phyloP scores from a whole-genome alignment of 2,888 invertebrate species.

The Lucinisca nassula region DNA sequence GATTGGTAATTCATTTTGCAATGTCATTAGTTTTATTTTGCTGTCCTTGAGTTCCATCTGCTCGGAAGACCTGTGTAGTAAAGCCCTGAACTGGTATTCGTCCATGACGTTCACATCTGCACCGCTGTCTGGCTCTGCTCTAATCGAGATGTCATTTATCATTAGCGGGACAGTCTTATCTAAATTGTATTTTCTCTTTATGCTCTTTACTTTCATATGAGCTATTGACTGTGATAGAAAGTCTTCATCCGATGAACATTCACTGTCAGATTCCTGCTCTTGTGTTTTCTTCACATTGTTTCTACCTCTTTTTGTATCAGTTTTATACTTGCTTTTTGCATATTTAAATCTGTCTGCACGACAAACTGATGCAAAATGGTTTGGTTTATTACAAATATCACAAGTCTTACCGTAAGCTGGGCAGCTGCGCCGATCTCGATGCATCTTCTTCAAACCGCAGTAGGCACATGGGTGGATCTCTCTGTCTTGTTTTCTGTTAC shows the following conservation, averaged over 20 bases:
- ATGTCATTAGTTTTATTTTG: background rate
- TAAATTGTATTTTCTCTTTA: background rate
- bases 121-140: conserved; percentile 29
- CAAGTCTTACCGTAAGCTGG: conserved; percentile 9
- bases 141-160: conserved; percentile 18
- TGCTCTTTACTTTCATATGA: conserved; percentile 1
- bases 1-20: conserved; percentile 1
- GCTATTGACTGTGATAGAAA: background rate
- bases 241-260: background rate
- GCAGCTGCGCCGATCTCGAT: background rate
- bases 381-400: background rate
- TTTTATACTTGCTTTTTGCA: background rate
- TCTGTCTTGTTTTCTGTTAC: background rate
- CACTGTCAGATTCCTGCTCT: background rate
- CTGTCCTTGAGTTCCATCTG: background rate
- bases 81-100: conserved; percentile 9
- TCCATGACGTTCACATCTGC: conserved; percentile 40
- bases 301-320: background rate
- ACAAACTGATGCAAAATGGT: conserved; percentile 1
- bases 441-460: background rate
- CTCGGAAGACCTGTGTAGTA: background rate
- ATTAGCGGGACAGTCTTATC: conserved; percentile 8
- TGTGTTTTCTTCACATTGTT: background rate
- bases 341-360: background rate
- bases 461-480: background rate